A percentile compares a stretch with the other conserved stretches of the same genome.
These are phyloP conservation scores for Drosophila malerkotliana DNA, from an alignment of 1,140 invertebrate species.

Conservation along the genomic window DNA sequence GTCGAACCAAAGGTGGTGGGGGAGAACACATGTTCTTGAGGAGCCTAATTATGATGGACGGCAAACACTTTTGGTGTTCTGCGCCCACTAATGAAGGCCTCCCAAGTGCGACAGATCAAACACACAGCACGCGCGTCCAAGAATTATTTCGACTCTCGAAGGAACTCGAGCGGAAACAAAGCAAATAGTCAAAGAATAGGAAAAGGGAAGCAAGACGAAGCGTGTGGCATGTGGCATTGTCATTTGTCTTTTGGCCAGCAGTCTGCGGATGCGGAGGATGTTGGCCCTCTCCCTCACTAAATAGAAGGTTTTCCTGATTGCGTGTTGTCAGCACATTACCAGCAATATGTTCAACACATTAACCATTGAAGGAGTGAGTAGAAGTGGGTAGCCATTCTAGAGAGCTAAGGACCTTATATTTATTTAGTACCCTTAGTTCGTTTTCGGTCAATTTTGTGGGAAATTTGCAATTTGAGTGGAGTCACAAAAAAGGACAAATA, in stretches of 20 bases:
- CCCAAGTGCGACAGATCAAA: constrained; percentile 68
- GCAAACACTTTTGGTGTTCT: constrained; percentile 62
- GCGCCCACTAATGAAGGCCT: constrained; percentile 73
- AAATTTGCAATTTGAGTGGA: constrained; percentile 69
- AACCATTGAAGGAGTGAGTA: constrained; percentile 23
- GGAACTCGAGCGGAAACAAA: constrained; percentile 47
- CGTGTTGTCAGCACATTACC: constrained; percentile 77
- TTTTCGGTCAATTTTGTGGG: constrained; percentile 6
- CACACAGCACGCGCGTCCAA: constrained; percentile 46
- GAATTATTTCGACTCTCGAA: constrained; percentile 39
- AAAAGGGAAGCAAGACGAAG: background rate
- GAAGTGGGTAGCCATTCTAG: background rate
- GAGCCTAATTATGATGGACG: constrained; percentile 73
- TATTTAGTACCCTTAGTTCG: constrained; percentile 43
- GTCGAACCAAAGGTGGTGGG: no score
- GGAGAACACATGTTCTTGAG: constrained; percentile 27
- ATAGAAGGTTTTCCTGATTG: constrained; percentile 42
- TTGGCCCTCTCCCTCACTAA: constrained; percentile 10
- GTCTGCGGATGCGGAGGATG: constrained; percentile 15
- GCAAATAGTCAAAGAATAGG: constrained; percentile 52
- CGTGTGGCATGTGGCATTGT: constrained; percentile 70
- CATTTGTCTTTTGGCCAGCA: constrained; percentile 64
- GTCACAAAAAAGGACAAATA: constrained; percentile 59
- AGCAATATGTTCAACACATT: constrained; percentile 78
- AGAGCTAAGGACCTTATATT: constrained; percentile 32